phyloP scores from a whole-genome alignment of 2,113 vertebrate species.

The Zosterops borbonicus region DNA sequence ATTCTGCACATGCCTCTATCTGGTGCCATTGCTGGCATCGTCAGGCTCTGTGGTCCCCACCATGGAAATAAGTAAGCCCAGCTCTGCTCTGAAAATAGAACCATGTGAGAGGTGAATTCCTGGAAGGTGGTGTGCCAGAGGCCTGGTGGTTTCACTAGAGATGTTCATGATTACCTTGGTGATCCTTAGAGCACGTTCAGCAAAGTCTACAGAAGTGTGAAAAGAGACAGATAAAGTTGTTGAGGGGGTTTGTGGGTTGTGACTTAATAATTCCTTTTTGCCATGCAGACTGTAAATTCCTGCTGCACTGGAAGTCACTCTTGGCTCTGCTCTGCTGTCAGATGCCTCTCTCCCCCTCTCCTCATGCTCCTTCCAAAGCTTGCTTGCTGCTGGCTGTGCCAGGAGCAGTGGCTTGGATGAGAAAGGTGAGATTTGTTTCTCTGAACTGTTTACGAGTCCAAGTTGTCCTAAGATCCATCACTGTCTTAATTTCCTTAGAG shows the following conservation, averaged over 20 bases:
- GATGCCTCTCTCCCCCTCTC: neutral
- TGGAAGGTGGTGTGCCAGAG: neutral
- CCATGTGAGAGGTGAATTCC: neutral
- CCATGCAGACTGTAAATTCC: neutral
- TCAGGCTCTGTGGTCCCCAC: neutral
- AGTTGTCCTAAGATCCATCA: neutral
- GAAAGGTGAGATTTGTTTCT: neutral
- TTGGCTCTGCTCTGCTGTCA: neutral
- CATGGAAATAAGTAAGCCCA: neutral
- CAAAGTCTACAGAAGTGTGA: neutral
- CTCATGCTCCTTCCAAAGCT: neutral
- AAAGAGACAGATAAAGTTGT: neutral
- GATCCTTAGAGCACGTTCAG: neutral
- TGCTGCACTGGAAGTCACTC: neutral
- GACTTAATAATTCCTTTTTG: neutral
- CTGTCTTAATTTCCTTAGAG: neutral
- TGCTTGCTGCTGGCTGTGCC: accelerated
- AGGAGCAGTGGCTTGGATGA: accelerated
- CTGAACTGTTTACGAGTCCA: neutral
- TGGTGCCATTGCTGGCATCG: accelerated
- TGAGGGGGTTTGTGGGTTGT: neutral
- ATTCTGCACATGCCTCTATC: neutral
- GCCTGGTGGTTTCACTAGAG: neutral
- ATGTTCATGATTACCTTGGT: neutral
- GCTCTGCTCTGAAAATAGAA: neutral